Base-by-base conservation (phyloP, 1,140 invertebrate genomes). In the Drosophila setifemur region DNA sequence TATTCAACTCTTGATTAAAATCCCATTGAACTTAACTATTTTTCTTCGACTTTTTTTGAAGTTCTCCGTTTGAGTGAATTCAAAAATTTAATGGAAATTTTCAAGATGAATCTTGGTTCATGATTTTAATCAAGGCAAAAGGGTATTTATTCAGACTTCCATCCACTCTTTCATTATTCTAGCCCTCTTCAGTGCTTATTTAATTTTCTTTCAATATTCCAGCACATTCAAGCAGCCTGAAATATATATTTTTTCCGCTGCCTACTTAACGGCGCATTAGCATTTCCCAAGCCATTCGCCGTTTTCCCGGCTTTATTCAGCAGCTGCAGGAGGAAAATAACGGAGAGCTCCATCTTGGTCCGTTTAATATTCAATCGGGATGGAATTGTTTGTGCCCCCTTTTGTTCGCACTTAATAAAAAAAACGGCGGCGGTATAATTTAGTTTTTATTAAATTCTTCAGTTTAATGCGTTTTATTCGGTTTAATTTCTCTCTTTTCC, bases 391-490 rank as follows among this genome's bases (percentile, higher is more conserved):
- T 25, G 29, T 44, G 35, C 42, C 40, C 18, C 16, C 39, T 2
- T 16, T 39, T 47, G 29, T 28, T 9, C 31, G n/a, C 28, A 2
- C n/a, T 3, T n/a, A n/a, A 3, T 28, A 12, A 60, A 48, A 58
- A 58, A 28, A 68, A 29, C n/a, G n/a, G n/a, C n/a, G n/a, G 21
- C 48, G 61, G 44, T 48, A 86, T 69, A 39, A 39, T 61, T 66
- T 81, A 58, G 78, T 86, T 81, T 86, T 81, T 86, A 86, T 86
- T 86, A 86, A 86, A 86, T 86, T 86, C 81, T 70, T 86, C 68
- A 66, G 74, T 85, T 85, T 85, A 85, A 85, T 86, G 75, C 72
- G 37, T 81, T 82, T 85, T 76, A 73, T 86, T 86, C 66, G 79
- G 49, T 73, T 86, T 87, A 47, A 52, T 60, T 86, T 64, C 70